These are phyloP conservation scores for Protophormia terraenovae DNA, from an alignment of 2,888 invertebrate genomes.

Conservation along the genomic window DNA sequence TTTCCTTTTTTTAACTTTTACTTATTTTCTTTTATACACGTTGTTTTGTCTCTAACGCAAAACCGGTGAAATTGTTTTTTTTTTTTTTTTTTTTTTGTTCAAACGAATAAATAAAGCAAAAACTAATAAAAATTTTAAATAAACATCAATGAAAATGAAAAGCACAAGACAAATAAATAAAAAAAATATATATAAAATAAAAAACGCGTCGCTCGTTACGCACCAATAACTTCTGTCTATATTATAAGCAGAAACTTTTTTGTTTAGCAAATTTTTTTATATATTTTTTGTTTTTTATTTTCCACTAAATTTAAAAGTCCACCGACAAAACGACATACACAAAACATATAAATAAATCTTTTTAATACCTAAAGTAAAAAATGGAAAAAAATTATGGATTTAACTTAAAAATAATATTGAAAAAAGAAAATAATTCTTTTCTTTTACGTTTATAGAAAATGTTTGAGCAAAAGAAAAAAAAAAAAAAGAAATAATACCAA, in stretches of 20 bases:
- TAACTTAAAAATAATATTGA: neutral
- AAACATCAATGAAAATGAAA: slow-evolving; percentile 21
- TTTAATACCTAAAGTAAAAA: slow-evolving; percentile 10
- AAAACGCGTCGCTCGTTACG: slow-evolving; percentile 34
- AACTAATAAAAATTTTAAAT: neutral
- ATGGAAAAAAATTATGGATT: neutral
- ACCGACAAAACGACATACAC: neutral
- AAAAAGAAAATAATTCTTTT: neutral
- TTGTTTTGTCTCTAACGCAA: neutral
- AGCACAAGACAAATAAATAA: neutral
- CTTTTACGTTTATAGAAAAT: neutral
- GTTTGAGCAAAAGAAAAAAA: neutral
- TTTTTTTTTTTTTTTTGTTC: neutral
- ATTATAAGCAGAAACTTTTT: neutral
- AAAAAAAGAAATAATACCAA: too few species aligned
- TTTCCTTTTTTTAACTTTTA: slow-evolving; percentile 17
- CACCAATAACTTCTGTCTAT: slow-evolving; percentile 37
- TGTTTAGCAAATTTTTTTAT: neutral
- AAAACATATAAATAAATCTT: slow-evolving; percentile 24
- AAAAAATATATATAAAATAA: too few species aligned
- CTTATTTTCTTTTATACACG: neutral
- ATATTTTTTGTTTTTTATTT: neutral
- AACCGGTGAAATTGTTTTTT: neutral
- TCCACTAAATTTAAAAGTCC: neutral
- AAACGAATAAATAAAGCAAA: neutral